Evolutionary conservation across 1,140 invertebrate genomes (phyloP), one percentile per base, ranked within the genome.

Genomic region (Campoletis sonorensis): DNA sequence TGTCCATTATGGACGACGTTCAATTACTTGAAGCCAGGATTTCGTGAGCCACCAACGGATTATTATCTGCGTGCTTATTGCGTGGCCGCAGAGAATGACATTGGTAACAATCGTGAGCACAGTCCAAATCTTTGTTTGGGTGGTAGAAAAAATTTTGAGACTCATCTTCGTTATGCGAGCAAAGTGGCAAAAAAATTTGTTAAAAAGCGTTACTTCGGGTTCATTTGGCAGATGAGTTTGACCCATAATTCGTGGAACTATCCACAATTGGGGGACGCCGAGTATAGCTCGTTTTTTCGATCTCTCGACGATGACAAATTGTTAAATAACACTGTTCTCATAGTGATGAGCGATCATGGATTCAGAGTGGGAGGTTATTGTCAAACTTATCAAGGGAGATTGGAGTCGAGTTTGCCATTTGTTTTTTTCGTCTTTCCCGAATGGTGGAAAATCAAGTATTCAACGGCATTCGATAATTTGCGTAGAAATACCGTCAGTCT

Each of bases 281-380:
- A 85, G 0, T 91, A 93, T 21, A 81, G 84, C 23, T 71, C 86
- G 0, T 87, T 92, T 33, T 40, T 93, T 21, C 67, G 83, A 10
- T 83, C 88, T 49, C 73, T 92, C 0, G 40, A 58, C 1, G 64
- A 80, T 0, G 45, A 89, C 5, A 83, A 85, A 4, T 72, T 92
- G 2, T 81, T 94, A 5, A 90, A 93, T 37, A 90, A 90, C 16
- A 95, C 95, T 0, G 88, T 94, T 0, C 71, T 96, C 0, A 88
- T 96, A 13, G 91, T 96, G 21, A 95, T 95, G 90, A 95, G 95
- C 85, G 96, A 96, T 84, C 95, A 96, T 86, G 96, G 96, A 0
- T 93, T 95, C 82, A 88, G 91, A 76, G 96, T 94, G 91, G 95
- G 95, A 16, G 85, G 86, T 0, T 95, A 96, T 81, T 89, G 95